Evolutionary conservation across 2,113 vertebrate genomes (phyloP).

Genomic region (Morone saxatilis): DNA sequence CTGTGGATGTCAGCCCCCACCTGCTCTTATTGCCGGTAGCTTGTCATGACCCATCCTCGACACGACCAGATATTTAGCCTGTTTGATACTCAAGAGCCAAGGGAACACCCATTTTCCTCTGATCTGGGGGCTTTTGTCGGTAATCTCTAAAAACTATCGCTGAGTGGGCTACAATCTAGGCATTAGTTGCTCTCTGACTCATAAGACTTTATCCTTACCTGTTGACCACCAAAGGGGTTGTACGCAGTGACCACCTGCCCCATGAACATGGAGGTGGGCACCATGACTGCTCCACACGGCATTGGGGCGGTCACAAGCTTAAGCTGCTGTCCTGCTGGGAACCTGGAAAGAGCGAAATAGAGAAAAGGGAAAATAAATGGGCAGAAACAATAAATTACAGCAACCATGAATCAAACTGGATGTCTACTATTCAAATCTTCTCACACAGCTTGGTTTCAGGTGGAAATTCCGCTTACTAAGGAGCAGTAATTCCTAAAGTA

Average conservation of each 20-base stretch:
- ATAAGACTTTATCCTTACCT: constrained; percentile 60
- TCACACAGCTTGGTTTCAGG: background rate
- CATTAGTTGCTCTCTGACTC: background rate
- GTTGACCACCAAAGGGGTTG: constrained; percentile 85
- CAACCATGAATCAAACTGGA: background rate
- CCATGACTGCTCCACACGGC: constrained; percentile 95
- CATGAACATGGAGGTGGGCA: constrained; percentile 98
- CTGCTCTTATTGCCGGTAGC: no score
- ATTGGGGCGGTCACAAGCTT: constrained; percentile 96
- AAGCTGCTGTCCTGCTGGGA: constrained; percentile 95
- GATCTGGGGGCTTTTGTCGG: no score
- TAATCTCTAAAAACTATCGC: no score
- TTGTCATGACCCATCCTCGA: no score
- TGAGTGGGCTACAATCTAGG: no score
- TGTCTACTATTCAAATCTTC: background rate
- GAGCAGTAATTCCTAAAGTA: background rate
- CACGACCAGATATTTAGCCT: no score
- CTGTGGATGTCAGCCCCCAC: no score
- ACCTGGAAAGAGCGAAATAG: constrained; percentile 81
- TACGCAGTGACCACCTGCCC: constrained; percentile 95
- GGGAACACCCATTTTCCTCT: no score
- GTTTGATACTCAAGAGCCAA: no score
- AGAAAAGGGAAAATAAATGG: background rate
- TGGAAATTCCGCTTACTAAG: background rate
- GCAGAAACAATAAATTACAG: background rate